Evolutionary conservation across 1,140 invertebrate genomes (phyloP).

Genomic region (Drosophila willistoni): DNA sequence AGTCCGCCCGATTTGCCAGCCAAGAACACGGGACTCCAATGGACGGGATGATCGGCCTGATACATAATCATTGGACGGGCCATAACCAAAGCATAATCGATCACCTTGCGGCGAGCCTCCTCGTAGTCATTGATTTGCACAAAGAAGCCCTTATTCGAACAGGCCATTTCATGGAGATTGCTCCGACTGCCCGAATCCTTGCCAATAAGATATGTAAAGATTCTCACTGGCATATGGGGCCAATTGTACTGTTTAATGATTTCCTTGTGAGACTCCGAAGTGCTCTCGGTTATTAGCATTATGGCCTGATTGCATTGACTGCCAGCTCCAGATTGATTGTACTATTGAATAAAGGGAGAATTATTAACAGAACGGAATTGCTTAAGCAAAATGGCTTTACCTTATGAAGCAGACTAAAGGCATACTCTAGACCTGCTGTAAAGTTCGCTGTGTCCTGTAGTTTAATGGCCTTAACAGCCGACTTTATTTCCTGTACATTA

Average conservation of each 20-base stretch:
- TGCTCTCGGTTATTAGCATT: conserved; percentile 96
- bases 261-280: conserved; percentile 86
- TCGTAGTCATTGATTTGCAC: conserved; percentile 92
- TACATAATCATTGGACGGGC: conserved; percentile 96
- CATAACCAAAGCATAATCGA: conserved; percentile 95
- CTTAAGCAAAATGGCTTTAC: conserved; percentile 84
- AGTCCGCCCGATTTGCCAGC: conserved; percentile 90
- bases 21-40: conserved; percentile 95
- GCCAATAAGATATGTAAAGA: conserved; percentile 98
- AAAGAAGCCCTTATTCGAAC: conserved; percentile 97
- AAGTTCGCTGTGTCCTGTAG: conserved; percentile 95
- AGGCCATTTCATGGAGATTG: conserved; percentile 97
- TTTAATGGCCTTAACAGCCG: conserved; percentile 87
- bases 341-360: conserved; percentile 83
- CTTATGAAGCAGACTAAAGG: conserved; percentile 95
- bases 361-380: too few species aligned
- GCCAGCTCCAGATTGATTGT: conserved; percentile 91
- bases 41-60: conserved; percentile 93
- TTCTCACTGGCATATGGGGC: conserved; percentile 94
- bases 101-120: conserved; percentile 93
- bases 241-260: conserved; percentile 93
- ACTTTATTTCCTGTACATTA: conserved; percentile 93
- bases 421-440: conserved; percentile 93
- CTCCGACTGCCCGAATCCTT: conserved; percentile 93
- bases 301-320: conserved; percentile 99